These are phyloP conservation scores for Rhabdomys pumilio DNA, from an alignment of 2,797 vertebrate genomes.

Conservation along the genomic window DNA sequence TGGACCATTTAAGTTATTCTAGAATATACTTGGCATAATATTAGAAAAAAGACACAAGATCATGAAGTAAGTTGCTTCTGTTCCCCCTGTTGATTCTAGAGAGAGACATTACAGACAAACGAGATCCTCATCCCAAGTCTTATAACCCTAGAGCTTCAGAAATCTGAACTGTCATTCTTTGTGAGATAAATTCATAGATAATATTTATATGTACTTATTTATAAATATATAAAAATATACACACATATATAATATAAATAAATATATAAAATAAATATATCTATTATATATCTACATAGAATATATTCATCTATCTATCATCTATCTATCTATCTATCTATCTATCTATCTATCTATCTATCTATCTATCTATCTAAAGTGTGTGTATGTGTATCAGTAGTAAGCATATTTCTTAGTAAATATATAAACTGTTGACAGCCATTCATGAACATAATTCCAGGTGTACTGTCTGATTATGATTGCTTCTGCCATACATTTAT, in stretches of 20 bases:
- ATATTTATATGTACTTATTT: neutral
- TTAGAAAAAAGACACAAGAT: neutral
- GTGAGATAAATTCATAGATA: neutral
- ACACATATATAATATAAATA: too few species aligned
- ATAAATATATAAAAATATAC: neutral
- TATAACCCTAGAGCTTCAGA: neutral
- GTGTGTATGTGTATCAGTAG: too few species aligned
- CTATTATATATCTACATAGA: too few species aligned
- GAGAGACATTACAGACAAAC: neutral
- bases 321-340: too few species aligned
- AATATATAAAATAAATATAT: too few species aligned
- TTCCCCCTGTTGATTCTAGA: neutral
- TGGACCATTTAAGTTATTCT: neutral
- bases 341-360: too few species aligned
- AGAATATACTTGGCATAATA: neutral
- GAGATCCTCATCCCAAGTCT: neutral
- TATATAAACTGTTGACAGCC: neutral
- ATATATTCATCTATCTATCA: too few species aligned
- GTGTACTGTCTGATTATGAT: neutral
- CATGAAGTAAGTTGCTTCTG: neutral
- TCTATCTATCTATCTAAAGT: too few species aligned
- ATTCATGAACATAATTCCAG: neutral
- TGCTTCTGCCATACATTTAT: neutral
- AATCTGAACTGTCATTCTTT: neutral
- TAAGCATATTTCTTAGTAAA: neutral